A percentile compares a stretch with the other conserved stretches of the same genome.
These are phyloP conservation scores for Salvelinus alpinus DNA, from an alignment of 2,113 vertebrate species.

Conservation along the genomic window DNA sequence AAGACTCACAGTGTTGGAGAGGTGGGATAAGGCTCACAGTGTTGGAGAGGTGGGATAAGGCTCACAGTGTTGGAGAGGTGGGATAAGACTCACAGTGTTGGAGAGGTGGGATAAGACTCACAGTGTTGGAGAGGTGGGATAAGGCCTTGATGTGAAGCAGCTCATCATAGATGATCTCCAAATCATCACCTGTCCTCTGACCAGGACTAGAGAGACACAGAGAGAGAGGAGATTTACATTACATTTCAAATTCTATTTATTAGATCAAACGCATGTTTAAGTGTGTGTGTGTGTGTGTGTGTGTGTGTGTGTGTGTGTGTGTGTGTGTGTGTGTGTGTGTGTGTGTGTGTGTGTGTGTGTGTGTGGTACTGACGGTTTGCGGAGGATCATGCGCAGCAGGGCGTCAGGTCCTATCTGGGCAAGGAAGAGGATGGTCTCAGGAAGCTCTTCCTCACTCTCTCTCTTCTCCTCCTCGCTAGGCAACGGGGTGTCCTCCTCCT, in stretches of 20 bases:
- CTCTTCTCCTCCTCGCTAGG: slow-evolving; percentile 95
- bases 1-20: no score
- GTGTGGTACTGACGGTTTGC: slow-evolving; percentile 84
- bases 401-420: slow-evolving; percentile 95
- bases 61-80: no score
- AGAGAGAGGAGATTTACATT: not conserved
- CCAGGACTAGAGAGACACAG: slow-evolving; percentile 80
- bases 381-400: slow-evolving; percentile 96
- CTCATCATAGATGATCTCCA: slow-evolving; percentile 98
- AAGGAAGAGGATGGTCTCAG: slow-evolving; percentile 91
- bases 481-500: slow-evolving; percentile 86
- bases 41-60: no score
- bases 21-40: no score
- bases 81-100: no score
- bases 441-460: slow-evolving; percentile 93
- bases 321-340: not conserved
- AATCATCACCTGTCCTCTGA: slow-evolving; percentile 92
- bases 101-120: no score
- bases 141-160: slow-evolving; percentile 98
- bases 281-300: not conserved
- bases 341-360: not conserved
- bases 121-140: slow-evolving; percentile 54
- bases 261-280: no score
- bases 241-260: no score
- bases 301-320: not conserved